Conservation (phyloP, 37 sponge, comb jelly and placozoan species). For the Haliclona indistincta region DNA sequence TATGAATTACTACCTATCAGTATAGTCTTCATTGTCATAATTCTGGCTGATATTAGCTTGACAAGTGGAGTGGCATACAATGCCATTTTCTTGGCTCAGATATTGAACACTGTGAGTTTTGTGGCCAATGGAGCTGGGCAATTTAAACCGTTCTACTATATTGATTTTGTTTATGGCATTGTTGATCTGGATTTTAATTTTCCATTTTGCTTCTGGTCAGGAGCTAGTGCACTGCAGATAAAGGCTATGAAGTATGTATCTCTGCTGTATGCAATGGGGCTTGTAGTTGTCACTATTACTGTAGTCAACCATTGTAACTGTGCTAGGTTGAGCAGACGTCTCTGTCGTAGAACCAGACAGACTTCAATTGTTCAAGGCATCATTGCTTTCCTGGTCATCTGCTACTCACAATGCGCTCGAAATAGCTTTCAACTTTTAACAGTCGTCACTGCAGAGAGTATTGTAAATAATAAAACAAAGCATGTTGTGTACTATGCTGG, state of each 20-base stretch:
- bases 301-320: slow-evolving; percentile 3
- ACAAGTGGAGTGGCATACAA: slow-evolving; percentile 34
- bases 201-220: slow-evolving; percentile 44
- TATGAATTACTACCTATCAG: slow-evolving; percentile 41
- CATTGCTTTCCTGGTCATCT: slow-evolving; percentile 40
- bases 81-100: slow-evolving; percentile 40
- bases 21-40: slow-evolving; percentile 18
- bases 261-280: slow-evolving; percentile 26
- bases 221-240: slow-evolving; percentile 36
- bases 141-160: background rate
- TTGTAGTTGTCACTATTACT: background rate
- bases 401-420: slow-evolving; percentile 38
- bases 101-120: slow-evolving; percentile 13
- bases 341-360: background rate
- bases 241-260: slow-evolving; percentile 43
- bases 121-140: background rate
- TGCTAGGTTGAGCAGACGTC: background rate
- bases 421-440: slow-evolving; percentile 35
- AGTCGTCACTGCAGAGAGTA: background rate
- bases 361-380: slow-evolving; percentile 27
- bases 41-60: slow-evolving; percentile 30
- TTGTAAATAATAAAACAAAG: background rate
- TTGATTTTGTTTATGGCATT: background rate
- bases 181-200: slow-evolving; percentile 41
- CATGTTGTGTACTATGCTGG: background rate